Evolutionary conservation across 2,113 vertebrate genomes (phyloP), one percentile per base, ranked within the genome.

Genomic region (Antechinus stuartii): DNA sequence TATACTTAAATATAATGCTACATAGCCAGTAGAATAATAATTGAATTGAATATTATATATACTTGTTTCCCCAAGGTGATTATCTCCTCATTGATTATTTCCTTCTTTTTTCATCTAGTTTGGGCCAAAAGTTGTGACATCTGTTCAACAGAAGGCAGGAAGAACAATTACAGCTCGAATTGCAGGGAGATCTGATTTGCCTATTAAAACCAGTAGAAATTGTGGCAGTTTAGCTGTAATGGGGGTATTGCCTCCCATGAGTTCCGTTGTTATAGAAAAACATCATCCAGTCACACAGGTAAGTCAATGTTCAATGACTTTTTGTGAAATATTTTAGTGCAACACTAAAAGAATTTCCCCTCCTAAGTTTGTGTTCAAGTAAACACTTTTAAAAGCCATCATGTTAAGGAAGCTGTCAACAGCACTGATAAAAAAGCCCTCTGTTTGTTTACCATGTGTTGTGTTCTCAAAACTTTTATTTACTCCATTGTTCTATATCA

Each of bases 271-370:
- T 54, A 99, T 99, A 92, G 99, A 99, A 98, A 99, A 99, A 92
- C 99, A 99, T 97, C 99, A 99, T 97, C 99, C 99, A 11, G 98
- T 99, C 94, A 99, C 99, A 96, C 99, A 99, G 99, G 99, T 99
- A 98, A 97, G 98, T 98, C 68, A 54, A 49, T 42, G 35, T 97
- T 68, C 92, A 46, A 92, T 91, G 42, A 91, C 42, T 22, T 96
- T 90, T 61, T 93, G 47, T 91, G 61, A 91, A 42, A 94, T 89
- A 49, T 49, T 14, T 11, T 50, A 27, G 4, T 30, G 89, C 3
- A 42, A 90, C 47, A n/a, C 89, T 50, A 50, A 90, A 90, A 84
- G 46, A 56, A 8, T 53, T 91, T 68, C 92, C 90, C 54, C 68
- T 91, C 94, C 56, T 90, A 19, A 90, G 50, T 89, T 50, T 57